Percentiles rank a stretch among this genome's conserved stretches.
phyloP scores from a whole-genome alignment of 2,888 invertebrate species.

The Habroteleia sp. region DNA sequence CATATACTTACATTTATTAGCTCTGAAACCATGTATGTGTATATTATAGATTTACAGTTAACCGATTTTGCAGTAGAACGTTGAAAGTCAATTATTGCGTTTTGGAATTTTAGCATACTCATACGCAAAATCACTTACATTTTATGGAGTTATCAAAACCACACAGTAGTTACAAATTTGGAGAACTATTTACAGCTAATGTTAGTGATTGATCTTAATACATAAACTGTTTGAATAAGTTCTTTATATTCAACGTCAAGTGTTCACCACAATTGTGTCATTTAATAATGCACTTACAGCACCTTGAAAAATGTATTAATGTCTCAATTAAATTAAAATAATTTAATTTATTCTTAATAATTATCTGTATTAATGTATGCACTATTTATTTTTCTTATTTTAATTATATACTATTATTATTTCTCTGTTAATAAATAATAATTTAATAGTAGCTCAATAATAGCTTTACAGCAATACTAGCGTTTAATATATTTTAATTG shows the following conservation, averaged over 20 bases:
- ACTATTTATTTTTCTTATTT: too few relatives aligned
- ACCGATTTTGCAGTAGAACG: slow-evolving; percentile 59
- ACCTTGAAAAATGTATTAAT: too few relatives aligned
- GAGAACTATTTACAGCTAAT: slow-evolving; percentile 33
- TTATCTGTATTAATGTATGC: too few relatives aligned
- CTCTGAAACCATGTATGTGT: slow-evolving; percentile 64
- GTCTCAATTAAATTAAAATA: too few relatives aligned
- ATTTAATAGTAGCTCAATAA: too few relatives aligned
- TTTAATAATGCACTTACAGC: too few relatives aligned
- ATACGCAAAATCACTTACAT: slow-evolving; percentile 63
- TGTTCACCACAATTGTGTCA: slow-evolving; percentile 4
- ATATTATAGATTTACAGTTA: slow-evolving; percentile 64
- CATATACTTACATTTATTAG: slow-evolving; percentile 66
- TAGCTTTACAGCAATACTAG: too few relatives aligned
- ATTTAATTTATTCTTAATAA: too few relatives aligned
- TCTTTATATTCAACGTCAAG: slow-evolving; percentile 23
- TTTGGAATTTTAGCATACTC: slow-evolving; percentile 67
- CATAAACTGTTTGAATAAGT: slow-evolving; percentile 22
- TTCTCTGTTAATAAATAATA: too few relatives aligned
- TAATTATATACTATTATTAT: too few relatives aligned
- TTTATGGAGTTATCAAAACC: slow-evolving; percentile 58
- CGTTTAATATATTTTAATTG: too few relatives aligned
- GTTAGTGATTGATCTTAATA: slow-evolving; percentile 44
- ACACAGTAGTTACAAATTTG: slow-evolving; percentile 48
- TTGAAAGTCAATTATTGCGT: slow-evolving; percentile 69